These are phyloP conservation scores for Candoia aspera DNA, from an alignment of 2,113 vertebrate genomes.

Conservation along the genomic window DNA sequence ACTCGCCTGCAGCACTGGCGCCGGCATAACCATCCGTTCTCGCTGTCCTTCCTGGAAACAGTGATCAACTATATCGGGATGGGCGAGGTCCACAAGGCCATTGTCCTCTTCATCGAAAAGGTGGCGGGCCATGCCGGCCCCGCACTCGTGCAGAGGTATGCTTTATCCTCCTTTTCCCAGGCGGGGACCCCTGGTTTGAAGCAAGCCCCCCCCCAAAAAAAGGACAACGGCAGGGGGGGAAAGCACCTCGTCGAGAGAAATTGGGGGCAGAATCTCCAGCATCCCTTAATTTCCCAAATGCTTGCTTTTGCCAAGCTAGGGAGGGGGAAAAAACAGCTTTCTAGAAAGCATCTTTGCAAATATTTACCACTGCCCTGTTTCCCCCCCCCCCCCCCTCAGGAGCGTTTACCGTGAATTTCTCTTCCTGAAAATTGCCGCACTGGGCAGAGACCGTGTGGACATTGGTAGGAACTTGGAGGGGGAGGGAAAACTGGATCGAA, in stretches of 20 bases:
- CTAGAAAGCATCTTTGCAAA: neutral
- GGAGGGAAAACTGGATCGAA: neutral
- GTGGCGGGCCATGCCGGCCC: slow-evolving; percentile 68
- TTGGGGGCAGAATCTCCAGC: neutral
- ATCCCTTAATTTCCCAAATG: neutral
- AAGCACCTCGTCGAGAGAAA: neutral
- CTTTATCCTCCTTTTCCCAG: accelerated
- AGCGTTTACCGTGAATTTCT: slow-evolving; percentile 91
- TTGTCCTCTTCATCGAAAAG: slow-evolving; percentile 83
- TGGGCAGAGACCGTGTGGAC: slow-evolving; percentile 89
- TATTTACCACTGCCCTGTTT: neutral
- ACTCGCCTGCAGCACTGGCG: slow-evolving; percentile 77
- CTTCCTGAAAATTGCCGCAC: slow-evolving; percentile 89
- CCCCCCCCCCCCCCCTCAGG: slow-evolving; percentile 63
- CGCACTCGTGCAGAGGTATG: slow-evolving; percentile 64
- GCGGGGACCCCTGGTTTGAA: neutral
- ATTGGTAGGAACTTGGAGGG: slow-evolving; percentile 60
- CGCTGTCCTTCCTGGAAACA: slow-evolving; percentile 83
- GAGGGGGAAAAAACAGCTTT: neutral
- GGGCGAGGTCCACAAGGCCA: slow-evolving; percentile 90
- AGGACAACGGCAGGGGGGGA: neutral
- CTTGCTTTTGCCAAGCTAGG: neutral
- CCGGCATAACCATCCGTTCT: slow-evolving; percentile 80
- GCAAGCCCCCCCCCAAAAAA: too few relatives aligned
- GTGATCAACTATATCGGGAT: slow-evolving; percentile 86